phyloP scores from a whole-genome alignment of 2,888 invertebrate genomes.

The Epinotia nisella region DNA sequence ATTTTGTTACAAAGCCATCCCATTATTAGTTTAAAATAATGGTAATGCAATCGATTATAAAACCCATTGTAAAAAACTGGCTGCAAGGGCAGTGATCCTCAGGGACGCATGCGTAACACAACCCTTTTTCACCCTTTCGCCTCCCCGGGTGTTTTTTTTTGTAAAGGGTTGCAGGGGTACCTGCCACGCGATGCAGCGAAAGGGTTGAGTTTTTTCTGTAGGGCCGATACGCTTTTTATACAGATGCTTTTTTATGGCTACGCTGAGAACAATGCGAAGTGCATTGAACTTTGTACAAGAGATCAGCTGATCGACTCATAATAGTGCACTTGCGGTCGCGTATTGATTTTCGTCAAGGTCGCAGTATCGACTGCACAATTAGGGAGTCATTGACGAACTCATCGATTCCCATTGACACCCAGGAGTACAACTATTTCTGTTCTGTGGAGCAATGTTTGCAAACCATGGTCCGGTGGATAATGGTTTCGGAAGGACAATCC shows the following conservation, averaged over 20 bases:
- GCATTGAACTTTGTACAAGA: constrained; percentile 77
- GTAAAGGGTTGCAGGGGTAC: constrained; percentile 83
- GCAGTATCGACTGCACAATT: constrained; percentile 48
- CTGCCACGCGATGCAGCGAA: constrained; percentile 78
- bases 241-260: constrained; percentile 70
- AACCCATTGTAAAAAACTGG: constrained; percentile 67
- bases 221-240: constrained; percentile 68
- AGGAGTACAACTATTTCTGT: background rate
- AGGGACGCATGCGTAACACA: constrained; percentile 81
- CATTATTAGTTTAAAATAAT: constrained; percentile 40
- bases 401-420: background rate
- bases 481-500: too few relatives aligned
- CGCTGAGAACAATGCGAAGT: constrained; percentile 74
- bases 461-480: too few relatives aligned
- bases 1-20: constrained; percentile 9
- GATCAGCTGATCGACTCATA: constrained; percentile 79
- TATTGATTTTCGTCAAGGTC: constrained; percentile 83
- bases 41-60: constrained; percentile 42
- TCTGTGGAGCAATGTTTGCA: background rate
- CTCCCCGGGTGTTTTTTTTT: constrained; percentile 81
- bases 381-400: constrained; percentile 26
- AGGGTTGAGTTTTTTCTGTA: constrained; percentile 81
- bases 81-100: constrained; percentile 79
- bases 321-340: constrained; percentile 77
- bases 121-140: constrained; percentile 84